Base-by-base conservation (phyloP, 2,113 vertebrate genomes). In the Silurus glanis region DNA sequence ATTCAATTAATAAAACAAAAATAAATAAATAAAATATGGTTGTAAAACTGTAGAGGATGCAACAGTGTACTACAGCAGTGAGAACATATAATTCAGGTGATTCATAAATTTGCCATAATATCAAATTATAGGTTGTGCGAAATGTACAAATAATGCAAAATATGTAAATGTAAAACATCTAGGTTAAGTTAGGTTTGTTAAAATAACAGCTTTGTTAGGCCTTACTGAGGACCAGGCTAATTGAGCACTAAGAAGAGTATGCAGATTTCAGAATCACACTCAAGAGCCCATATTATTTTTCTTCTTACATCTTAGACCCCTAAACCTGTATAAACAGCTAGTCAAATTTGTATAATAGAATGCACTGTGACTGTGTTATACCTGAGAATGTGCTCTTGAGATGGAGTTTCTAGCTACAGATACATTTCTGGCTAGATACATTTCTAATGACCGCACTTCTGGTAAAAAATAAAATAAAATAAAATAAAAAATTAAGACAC, bases 261-360 rank as follows among this genome's bases (percentile, higher is more conserved):
- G 59, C 37, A 82, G 23, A 45, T 66, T 82, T 64, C 45, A 64
- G 47, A 12, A 49, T 23, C 12, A 1, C 19, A 49, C 45, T 53
- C 61, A n/a, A 49, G 61, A 82, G 59, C 17, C 61, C 4, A 82
- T 82, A 25, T 66, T 21, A 64, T 64, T 12, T 64, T 23, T 37
- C 37, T 49, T 5, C 28, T 64, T 25, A 49, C 19, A 51, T 49
- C 19, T 51, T 51, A 64, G 28, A 69, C 14, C 16, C 14, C 14
- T 67, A 67, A 82, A 47, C 23, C 61, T 82, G 80, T 28, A 37
- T 64, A 66, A 82, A 49, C 6, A 51, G 16, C 80, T 25, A 67
- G 62, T 13, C 10, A 47, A n/a, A 25, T 53, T 16, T 66, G 80
- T 8, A 53, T n/a, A 82, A 28, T 49, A 66, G 9, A 10, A 82